Evolutionary conservation across 2,113 vertebrate genomes (phyloP), one percentile per base, ranked within the genome.

Genomic region (Machaerirhynchus nigripectus): DNA sequence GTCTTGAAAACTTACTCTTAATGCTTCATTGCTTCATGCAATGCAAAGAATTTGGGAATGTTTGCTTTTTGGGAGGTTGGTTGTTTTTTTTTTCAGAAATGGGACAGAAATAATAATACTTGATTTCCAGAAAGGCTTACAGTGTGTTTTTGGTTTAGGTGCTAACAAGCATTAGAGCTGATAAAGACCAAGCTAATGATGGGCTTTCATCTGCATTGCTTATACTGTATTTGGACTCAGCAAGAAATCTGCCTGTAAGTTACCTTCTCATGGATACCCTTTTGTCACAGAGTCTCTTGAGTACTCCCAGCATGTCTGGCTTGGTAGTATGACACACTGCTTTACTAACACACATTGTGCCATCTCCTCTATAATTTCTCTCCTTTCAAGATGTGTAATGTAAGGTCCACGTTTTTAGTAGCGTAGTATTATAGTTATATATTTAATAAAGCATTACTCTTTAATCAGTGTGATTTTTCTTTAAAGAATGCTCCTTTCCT

Each of bases 221-320:
- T 56, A 97, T 99, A n/a, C 95, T 99, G 61, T 99, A 99, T 92
- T 97, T 99, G 98, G 99, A 99, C 92, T 99, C 99, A 0, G 99
- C 99, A 63, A 98, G 98, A 78, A 99, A 99, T 90, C 98, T 99
- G 87, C 99, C 99, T n/a, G 99, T 99, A 98, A 99, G 99, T 98
- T 74, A 3, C 5, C 2, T 61, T 57, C 31, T 80, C 61, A 33
- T 82, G 79, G 81, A 13, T 63, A 9, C 64, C 68, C 59, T 42
- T 64, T 40, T 33, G 6, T 71, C 24, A 6, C 44, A 57, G 65
- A 8, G 23, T 69, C 90, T 69, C 59, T 75, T 64, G 63, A 2
- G 24, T 67, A 18, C 31, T 69, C 93, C 27, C 44, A 83, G 87
- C 90, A 94, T 95, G 83, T 85, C 53, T 70, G 87, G 91, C 92